Evolutionary conservation across 1,140 invertebrate species (phyloP).

Genomic region (Drosophila sp.): DNA sequence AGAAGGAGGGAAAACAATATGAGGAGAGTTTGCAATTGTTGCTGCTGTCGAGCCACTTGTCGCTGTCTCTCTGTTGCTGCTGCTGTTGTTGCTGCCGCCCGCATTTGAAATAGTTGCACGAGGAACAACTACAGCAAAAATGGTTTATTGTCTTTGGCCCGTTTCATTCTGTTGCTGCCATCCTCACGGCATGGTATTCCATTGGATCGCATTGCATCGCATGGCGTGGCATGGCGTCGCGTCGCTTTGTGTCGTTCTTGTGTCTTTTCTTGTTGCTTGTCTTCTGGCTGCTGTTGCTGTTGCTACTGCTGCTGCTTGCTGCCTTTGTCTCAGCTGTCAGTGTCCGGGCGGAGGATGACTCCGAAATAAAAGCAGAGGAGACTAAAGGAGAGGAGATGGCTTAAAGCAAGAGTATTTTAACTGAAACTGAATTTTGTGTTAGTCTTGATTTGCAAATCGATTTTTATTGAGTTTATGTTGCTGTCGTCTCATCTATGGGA

Average conservation of each 20-base stretch:
- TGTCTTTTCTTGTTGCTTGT: slow-evolving; percentile 37
- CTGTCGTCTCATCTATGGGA: neutral
- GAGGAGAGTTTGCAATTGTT: slow-evolving; percentile 57
- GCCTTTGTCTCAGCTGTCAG: slow-evolving; percentile 56
- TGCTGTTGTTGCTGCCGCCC: slow-evolving; percentile 24
- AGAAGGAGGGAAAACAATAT: slow-evolving; percentile 43
- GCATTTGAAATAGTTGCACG: slow-evolving; percentile 35
- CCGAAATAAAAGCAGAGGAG: neutral
- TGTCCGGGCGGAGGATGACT: slow-evolving; percentile 14
- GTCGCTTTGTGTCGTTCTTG: slow-evolving; percentile 17
- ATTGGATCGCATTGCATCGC: slow-evolving; percentile 15
- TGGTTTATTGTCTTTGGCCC: slow-evolving; percentile 52
- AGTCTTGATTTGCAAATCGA: slow-evolving; percentile 20
- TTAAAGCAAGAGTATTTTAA: slow-evolving; percentile 14
- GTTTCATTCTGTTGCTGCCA: neutral
- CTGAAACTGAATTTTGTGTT: slow-evolving; percentile 18
- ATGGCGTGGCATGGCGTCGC: slow-evolving; percentile 8
- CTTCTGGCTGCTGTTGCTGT: slow-evolving; percentile 16
- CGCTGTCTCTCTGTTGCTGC: slow-evolving; percentile 42
- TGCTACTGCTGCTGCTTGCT: slow-evolving; percentile 10
- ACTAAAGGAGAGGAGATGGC: neutral
- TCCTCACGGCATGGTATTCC: slow-evolving; percentile 2
- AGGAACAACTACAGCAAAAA: slow-evolving; percentile 38
- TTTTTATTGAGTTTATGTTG: slow-evolving; percentile 16
- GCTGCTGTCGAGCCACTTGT: slow-evolving; percentile 59